These are phyloP conservation scores for Nestor notabilis DNA, from an alignment of 2,113 vertebrate genomes.

Conservation along the genomic window DNA sequence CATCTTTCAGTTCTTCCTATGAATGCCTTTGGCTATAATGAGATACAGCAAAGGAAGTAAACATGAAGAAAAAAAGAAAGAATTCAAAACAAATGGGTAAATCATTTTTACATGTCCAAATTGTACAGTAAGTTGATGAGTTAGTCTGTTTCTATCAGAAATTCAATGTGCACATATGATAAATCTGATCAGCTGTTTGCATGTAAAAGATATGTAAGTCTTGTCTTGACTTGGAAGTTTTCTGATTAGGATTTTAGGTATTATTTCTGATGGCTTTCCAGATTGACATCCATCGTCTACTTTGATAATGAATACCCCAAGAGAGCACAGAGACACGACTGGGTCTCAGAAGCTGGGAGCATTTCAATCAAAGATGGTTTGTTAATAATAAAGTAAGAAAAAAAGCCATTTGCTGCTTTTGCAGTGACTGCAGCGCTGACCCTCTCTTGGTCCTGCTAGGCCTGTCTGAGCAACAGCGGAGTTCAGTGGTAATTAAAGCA, in stretches of 20 bases:
- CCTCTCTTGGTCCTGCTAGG: constrained; percentile 83
- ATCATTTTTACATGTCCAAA: not conserved
- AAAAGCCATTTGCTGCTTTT: constrained; percentile 81
- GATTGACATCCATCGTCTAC: constrained; percentile 59
- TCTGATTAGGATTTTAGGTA: constrained; percentile 63
- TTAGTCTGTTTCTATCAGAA: not conserved
- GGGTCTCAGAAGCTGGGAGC: constrained; percentile 76
- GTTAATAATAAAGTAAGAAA: constrained; percentile 81
- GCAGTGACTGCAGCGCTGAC: constrained; percentile 79
- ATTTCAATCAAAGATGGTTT: constrained; percentile 82
- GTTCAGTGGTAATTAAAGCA: constrained; percentile 88
- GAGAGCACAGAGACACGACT: constrained; percentile 76
- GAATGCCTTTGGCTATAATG: not conserved
- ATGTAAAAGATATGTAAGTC: constrained; percentile 1
- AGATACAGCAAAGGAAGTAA: constrained; percentile 16
- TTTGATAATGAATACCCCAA: constrained; percentile 81
- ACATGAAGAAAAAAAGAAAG: not conserved
- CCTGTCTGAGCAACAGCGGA: constrained; percentile 82
- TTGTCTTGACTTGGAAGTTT: constrained; percentile 56
- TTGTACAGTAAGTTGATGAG: not conserved
- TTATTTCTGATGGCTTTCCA: constrained; percentile 52
- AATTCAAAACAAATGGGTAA: not conserved
- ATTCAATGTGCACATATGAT: not conserved
- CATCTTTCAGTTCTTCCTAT: not conserved
- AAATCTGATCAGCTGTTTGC: constrained; percentile 37